Percentiles rank a stretch among this genome's conserved stretches.
Evolutionary conservation across 92 coral and sea anemone genomes (phyloP).

Genomic region (Montipora capitata): DNA sequence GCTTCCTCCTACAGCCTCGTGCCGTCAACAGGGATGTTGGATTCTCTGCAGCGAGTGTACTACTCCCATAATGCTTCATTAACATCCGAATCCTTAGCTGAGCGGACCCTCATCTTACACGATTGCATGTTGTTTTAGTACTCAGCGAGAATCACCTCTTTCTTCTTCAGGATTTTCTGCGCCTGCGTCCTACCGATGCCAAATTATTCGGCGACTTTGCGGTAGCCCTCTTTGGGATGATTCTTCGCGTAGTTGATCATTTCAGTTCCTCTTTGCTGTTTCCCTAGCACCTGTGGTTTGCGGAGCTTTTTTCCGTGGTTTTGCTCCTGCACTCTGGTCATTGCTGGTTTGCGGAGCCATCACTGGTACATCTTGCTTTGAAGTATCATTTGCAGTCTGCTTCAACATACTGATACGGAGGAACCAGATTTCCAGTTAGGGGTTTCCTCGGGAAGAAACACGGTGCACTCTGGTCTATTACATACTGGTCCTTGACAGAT

Average conservation of each 20-base stretch:
- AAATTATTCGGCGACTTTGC: slow-evolving; percentile 65
- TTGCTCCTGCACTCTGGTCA: no score
- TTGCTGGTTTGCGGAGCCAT: not conserved
- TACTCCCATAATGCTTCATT: no score
- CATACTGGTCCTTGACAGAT: slow-evolving; percentile 20
- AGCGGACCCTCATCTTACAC: slow-evolving; percentile 32
- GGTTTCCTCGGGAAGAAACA: no score
- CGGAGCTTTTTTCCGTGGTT: not conserved
- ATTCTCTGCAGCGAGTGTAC: no score
- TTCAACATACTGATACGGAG: slow-evolving; percentile 40
- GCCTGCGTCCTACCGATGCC: not conserved
- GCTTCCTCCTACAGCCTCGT: slow-evolving; percentile 71
- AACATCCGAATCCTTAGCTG: slow-evolving; percentile 20
- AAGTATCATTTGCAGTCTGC: slow-evolving; percentile 16
- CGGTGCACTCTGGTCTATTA: no score
- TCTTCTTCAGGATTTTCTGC: no score
- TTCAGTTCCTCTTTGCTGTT: slow-evolving; percentile 63
- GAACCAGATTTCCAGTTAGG: slow-evolving; percentile 57
- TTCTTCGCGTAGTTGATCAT: slow-evolving; percentile 38
- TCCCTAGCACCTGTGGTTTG: slow-evolving; percentile 26
- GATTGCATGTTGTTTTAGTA: not conserved
- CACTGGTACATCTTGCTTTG: slow-evolving; percentile 37
- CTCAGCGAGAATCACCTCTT: no score
- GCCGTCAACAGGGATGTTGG: not conserved
- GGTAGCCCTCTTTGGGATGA: slow-evolving; percentile 19